These are phyloP conservation scores for Dorcus parallelipipedus DNA, from an alignment of 2,888 invertebrate genomes.

Conservation along the genomic window DNA sequence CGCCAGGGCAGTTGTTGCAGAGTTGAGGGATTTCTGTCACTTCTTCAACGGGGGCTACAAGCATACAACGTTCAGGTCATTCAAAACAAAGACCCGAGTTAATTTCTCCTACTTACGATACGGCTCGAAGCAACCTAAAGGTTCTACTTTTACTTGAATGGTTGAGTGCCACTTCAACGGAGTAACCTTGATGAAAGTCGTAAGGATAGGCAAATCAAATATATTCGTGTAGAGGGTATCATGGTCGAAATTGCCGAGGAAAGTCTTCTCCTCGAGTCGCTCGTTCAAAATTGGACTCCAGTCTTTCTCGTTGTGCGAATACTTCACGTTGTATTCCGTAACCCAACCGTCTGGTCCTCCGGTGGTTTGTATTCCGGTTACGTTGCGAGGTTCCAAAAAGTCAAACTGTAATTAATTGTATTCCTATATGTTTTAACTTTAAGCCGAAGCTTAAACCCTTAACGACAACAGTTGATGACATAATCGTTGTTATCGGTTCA, in stretches of 20 bases:
- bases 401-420: conserved; percentile 59
- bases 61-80: not conserved
- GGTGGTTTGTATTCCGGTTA: conserved; percentile 76
- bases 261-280: conserved; percentile 56
- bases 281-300: conserved; percentile 69
- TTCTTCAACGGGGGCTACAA: not conserved
- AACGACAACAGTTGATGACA: too few species aligned
- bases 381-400: conserved; percentile 69
- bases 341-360: conserved; percentile 73
- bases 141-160: conserved; percentile 72
- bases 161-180: conserved; percentile 71
- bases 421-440: not conserved
- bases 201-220: conserved; percentile 70
- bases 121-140: conserved; percentile 74
- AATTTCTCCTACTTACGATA: conserved; percentile 56
- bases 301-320: conserved; percentile 65
- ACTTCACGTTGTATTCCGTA: conserved; percentile 67
- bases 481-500: too few species aligned
- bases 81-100: too few species aligned
- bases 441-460: too few species aligned
- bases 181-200: conserved; percentile 67
- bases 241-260: conserved; percentile 71
- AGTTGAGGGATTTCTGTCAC: not conserved
- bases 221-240: conserved; percentile 58
- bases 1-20: conserved; percentile 7